Conservation (phyloP, 1,140 invertebrate genomes). For the Mamestra configurata region DNA sequence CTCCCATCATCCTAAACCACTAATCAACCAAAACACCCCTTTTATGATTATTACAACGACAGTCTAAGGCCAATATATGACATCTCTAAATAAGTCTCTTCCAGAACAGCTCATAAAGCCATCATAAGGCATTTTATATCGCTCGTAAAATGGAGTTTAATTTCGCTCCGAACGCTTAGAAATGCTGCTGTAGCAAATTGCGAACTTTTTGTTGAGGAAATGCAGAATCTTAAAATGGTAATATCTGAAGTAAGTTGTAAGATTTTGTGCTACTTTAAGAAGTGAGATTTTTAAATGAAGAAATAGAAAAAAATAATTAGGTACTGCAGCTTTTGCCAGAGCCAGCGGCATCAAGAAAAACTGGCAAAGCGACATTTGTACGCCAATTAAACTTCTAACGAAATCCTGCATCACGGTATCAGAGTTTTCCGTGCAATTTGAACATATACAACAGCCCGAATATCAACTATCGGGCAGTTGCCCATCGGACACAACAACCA, state of each 20-base stretch:
- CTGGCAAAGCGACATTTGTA: too few relatives aligned
- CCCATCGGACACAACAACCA: too few relatives aligned
- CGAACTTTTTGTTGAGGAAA: conserved; percentile 1
- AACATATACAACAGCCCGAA: too few relatives aligned
- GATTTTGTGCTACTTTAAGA: not conserved
- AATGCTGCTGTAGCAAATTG: conserved; percentile 23
- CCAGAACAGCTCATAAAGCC: not conserved
- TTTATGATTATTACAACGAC: not conserved
- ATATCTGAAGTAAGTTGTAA: not conserved
- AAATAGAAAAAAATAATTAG: too few relatives aligned
- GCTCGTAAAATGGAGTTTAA: conserved; percentile 21
- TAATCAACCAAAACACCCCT: not conserved
- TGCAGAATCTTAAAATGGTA: not conserved
- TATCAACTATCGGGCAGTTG: too few relatives aligned
- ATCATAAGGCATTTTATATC: conserved; percentile 26
- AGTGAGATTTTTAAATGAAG: not conserved
- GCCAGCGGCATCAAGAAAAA: too few relatives aligned
- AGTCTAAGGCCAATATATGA: not conserved
- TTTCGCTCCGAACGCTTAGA: conserved; percentile 4
- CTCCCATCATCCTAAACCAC: too few relatives aligned
- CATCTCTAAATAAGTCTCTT: conserved; percentile 1
- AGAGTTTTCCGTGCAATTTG: too few relatives aligned
- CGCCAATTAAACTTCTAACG: too few relatives aligned
- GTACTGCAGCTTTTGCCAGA: too few relatives aligned
- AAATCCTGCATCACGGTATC: too few relatives aligned